Evolutionary conservation across 2,113 vertebrate species (phyloP), one percentile per base, ranked within the genome.

Genomic region (Glaucidium brasilianum): DNA sequence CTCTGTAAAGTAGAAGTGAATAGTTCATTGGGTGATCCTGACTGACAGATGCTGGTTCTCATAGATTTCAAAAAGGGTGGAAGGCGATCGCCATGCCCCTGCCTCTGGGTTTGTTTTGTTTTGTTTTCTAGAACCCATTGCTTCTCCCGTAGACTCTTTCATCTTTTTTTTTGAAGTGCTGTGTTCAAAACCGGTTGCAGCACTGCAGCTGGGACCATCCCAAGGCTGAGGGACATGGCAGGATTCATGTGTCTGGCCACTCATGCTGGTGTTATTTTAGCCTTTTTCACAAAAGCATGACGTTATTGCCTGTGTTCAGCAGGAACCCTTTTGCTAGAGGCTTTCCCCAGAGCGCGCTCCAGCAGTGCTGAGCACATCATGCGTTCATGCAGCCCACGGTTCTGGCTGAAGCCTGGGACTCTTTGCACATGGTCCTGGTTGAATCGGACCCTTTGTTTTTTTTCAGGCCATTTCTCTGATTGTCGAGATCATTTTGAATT

Each of bases 401-500:
- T 35, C 79, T 84, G 76, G 79, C 83, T 63, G 32, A 34, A 94
- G 94, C 66, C 11, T 91, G 94, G 35, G 74, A 85, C 91, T 85
- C 63, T 81, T 2, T 60, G 95, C 96, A 96, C 96, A 79, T 93
- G 91, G 77, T 52, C 84, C 84, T 2, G 0, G 62, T 85, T 97
- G 95, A 96, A 97, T 96, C 22, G 2, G 85, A 92, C 66, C 74
- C 95, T 81, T 96, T 97, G 93, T 96, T 45, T 97, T 97, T 97
- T 92, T 94, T 53, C 95, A 92, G 87, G 45, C 92, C 76, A 63
- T 91, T 96, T 95, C 95, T 94, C 72, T 72, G 90, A 94, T 95
- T 95, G 85, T 96, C 2, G 5, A 81, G 96, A 90, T 97, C 90
- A 92, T 96, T 97, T 96, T 88, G 93, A 96, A 97, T 97, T 96